Percentiles rank a stretch among this genome's conserved stretches.
These are phyloP conservation scores for Eumeta japonica DNA, from an alignment of 1,140 invertebrate species.

Conservation along the genomic window DNA sequence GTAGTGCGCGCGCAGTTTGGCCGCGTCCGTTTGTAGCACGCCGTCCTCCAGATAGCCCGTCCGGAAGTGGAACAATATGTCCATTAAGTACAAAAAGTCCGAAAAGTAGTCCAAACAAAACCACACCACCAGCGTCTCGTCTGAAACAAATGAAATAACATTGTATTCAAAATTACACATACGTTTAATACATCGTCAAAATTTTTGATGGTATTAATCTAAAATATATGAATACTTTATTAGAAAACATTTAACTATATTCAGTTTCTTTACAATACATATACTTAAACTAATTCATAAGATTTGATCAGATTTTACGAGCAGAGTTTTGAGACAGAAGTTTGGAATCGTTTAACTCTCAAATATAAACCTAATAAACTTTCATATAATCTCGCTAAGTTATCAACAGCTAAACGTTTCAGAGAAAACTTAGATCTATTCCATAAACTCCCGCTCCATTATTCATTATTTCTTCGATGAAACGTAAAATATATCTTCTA, in stretches of 20 bases:
- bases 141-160: conserved; percentile 54
- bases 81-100: conserved; percentile 92
- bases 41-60: conserved; percentile 96
- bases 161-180: neutral
- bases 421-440: neutral
- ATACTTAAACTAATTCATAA: neutral
- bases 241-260: neutral
- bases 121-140: conserved; percentile 89
- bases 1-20: conserved; percentile 92
- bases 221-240: neutral
- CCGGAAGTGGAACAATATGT: conserved; percentile 96
- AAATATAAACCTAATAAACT: no score
- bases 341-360: no score
- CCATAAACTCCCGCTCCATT: neutral
- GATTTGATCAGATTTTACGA: no score
- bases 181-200: no score
- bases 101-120: conserved; percentile 96
- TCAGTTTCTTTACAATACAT: neutral
- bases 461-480: neutral
- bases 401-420: no score
- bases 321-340: no score
- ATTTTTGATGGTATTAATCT: neutral
- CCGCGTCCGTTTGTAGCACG: conserved; percentile 92
- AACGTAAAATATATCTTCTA: no score
- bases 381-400: no score